Evolutionary conservation across 2,888 invertebrate genomes (phyloP).

Genomic region (Clostera curtula): DNA sequence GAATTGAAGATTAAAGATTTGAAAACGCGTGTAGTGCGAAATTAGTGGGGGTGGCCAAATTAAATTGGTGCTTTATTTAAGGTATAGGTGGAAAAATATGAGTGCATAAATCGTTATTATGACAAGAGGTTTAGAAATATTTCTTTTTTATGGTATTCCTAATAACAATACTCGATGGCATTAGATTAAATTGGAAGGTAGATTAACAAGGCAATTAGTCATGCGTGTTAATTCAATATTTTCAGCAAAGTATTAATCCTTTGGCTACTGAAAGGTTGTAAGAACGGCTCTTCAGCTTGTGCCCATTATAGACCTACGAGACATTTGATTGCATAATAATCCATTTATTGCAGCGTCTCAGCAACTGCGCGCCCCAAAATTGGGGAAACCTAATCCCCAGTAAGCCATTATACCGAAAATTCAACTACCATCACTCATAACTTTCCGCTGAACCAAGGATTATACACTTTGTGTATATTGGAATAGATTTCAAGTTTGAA

Average conservation of each 20-base stretch:
- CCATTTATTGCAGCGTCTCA: conserved; percentile 61
- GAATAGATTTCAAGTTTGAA: conserved; percentile 45
- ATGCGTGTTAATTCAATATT: too few relatives aligned
- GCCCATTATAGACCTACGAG: conserved; percentile 21
- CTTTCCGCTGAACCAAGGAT: conserved; percentile 20
- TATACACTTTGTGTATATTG: conserved; percentile 35
- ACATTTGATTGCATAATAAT: conserved; percentile 64
- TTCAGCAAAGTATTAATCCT: too few relatives aligned
- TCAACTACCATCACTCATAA: conserved; percentile 53
- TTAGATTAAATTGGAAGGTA: background rate
- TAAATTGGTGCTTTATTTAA: conserved; percentile 9
- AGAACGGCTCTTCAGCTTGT: too few relatives aligned
- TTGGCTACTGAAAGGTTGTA: too few relatives aligned
- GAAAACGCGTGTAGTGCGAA: conserved; percentile 4
- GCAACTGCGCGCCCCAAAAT: conserved; percentile 42
- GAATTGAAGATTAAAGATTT: conserved; percentile 16
- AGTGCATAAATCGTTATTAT: too few relatives aligned
- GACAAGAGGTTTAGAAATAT: too few relatives aligned
- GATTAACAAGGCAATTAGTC: too few relatives aligned
- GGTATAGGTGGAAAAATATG: too few relatives aligned
- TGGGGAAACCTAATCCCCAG: conserved; percentile 69
- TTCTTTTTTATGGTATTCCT: too few relatives aligned
- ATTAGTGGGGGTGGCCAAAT: conserved; percentile 2
- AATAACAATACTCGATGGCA: too few relatives aligned
- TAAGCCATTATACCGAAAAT: conserved; percentile 66